Evolutionary conservation across 2,888 invertebrate genomes (phyloP).

Genomic region (Apamea anceps): DNA sequence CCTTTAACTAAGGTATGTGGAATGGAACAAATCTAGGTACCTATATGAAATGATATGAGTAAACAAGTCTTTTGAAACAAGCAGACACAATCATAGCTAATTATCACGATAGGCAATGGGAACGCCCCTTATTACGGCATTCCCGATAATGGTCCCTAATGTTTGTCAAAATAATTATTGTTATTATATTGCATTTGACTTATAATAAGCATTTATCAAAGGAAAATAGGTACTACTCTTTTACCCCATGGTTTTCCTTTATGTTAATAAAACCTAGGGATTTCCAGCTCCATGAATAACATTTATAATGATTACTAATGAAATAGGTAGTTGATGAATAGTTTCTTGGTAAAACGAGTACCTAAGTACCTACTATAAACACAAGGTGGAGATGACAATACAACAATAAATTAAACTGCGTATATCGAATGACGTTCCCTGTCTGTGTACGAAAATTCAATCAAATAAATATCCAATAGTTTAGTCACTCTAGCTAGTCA

Average conservation of each 20-base stretch:
- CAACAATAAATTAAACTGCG: not conserved
- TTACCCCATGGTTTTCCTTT: slow-evolving; percentile 1
- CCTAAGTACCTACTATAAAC: slow-evolving; percentile 4
- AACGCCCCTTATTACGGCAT: slow-evolving; percentile 21
- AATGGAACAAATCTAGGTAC: slow-evolving; percentile 20
- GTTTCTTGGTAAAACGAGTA: not conserved
- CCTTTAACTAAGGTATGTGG: not conserved
- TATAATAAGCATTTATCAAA: not conserved
- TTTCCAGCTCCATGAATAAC: slow-evolving; percentile 4
- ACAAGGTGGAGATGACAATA: not conserved
- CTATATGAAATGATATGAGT: not conserved
- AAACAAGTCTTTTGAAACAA: not conserved
- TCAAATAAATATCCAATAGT: no score
- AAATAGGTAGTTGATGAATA: not conserved
- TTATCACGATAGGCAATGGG: not conserved
- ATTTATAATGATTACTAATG: not conserved
- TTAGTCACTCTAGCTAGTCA: not conserved
- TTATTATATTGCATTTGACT: slow-evolving; percentile 16
- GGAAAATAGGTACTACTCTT: slow-evolving; percentile 6
- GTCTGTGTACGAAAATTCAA: not conserved
- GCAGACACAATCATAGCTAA: not conserved
- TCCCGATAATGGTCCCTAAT: no score
- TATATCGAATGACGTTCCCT: not conserved
- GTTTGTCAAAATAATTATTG: not conserved
- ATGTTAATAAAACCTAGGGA: not conserved